These are phyloP conservation scores for Crotalus horridus DNA, from an alignment of 2,113 vertebrate species.

Conservation along the genomic window DNA sequence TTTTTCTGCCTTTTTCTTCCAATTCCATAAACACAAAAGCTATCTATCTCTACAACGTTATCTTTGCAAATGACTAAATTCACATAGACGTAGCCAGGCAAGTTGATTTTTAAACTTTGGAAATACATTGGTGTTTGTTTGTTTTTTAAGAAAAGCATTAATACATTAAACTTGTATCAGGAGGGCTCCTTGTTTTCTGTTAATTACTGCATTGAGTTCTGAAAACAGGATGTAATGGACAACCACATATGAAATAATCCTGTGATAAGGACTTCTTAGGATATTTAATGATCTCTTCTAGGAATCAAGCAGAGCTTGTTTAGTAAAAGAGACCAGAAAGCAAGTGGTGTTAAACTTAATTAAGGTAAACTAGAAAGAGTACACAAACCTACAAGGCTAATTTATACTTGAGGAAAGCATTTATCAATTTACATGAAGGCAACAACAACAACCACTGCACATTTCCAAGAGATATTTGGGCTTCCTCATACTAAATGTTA, in stretches of 20 bases:
- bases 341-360: neutral
- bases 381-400: neutral
- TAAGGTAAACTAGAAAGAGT: neutral
- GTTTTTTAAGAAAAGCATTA: neutral
- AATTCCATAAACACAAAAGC: neutral
- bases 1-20: neutral
- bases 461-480: neutral
- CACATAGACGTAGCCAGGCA: neutral
- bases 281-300: neutral
- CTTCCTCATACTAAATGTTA: neutral
- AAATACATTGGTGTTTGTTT: neutral
- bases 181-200: conserved; percentile 27
- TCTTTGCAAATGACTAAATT: neutral
- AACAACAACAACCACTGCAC: neutral
- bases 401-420: neutral
- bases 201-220: neutral
- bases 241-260: neutral
- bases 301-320: neutral
- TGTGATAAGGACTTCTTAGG: conserved; percentile 15
- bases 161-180: conserved; percentile 12
- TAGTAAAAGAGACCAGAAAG: neutral
- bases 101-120: neutral
- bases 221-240: conserved; percentile 23
- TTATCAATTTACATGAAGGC: neutral
- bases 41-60: neutral